Percentiles rank a stretch among this genome's conserved stretches.
phyloP scores from a whole-genome alignment of 2,888 invertebrate genomes.

The Tipula unca region DNA sequence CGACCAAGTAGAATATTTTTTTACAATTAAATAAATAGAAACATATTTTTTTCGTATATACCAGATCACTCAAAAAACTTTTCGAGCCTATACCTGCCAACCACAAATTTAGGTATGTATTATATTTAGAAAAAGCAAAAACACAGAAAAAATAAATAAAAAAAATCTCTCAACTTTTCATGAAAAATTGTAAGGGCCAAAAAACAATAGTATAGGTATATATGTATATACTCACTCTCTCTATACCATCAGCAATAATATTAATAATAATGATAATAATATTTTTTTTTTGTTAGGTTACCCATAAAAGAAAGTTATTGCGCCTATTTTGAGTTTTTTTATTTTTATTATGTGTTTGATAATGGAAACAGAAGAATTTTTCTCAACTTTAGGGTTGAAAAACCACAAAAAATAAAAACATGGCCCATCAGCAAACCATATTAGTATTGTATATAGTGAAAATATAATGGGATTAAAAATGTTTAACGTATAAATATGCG shows the following conservation, averaged over 20 bases:
- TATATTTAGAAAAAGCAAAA: background rate
- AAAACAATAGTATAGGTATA: background rate
- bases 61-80: background rate
- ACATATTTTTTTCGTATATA: background rate
- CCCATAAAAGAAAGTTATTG: conserved; percentile 14
- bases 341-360: background rate
- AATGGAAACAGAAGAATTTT: background rate
- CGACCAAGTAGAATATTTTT: too few relatives aligned
- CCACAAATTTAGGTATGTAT: background rate
- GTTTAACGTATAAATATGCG: background rate
- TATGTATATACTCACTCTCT: background rate
- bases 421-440: background rate
- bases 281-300: background rate
- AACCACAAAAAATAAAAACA: background rate
- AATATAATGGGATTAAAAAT: background rate
- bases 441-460: background rate
- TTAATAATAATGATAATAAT: background rate
- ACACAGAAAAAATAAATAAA: background rate
- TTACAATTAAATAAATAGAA: background rate
- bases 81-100: background rate
- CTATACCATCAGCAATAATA: background rate
- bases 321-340: background rate
- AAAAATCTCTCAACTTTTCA: conserved; percentile 9
- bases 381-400: background rate
- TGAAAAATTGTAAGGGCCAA: background rate